Base-by-base conservation (phyloP, 2,888 invertebrate genomes). In the Hedya salicella region DNA sequence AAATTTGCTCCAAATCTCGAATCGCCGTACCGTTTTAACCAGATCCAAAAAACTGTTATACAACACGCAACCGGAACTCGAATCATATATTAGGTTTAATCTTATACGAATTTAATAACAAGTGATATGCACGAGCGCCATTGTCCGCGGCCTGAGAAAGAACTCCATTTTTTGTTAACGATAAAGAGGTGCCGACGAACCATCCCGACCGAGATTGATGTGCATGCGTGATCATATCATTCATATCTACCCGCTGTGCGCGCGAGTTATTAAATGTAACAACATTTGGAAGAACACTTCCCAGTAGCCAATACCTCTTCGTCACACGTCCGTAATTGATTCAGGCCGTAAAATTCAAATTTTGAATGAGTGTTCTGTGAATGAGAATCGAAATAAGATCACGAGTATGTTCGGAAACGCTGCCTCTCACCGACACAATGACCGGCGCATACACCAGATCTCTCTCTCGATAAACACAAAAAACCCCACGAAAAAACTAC, bases 31-130 rank as follows among this genome's bases (percentile, higher is more conserved):
- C 57, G 54, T 48, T 62, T 54, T 17, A 66, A 65, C 52, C 59
- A 53, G 46, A 53, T 40, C 53, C 61, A 40, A 85, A 81, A 76
- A 81, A 87, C 89, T 82, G 88, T 87, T 87, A 85, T 70, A 89
- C 91, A 91, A 86, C 89, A 84, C 87, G 85, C 86, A 84, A 87
- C 87, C 89, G 89, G 88, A 90, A 88, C 88, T 82, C 82, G 81
- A 89, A 87, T 91, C 91, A 91, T 90, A 92, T 89, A 91, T 91
- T 91, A 91, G 80, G 86, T 87, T 91, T 88, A 89, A 91, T 91
- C 91, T 91, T 90, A 92, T 91, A 89, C 89, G 91, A 91, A 91
- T 92, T 92, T 92, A 92, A 92, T 92, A 91, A 90, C 88, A 83
- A 91, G 88, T 85, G 85, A 86, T 88, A 85, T 86, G 88, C 85